Conservation (phyloP, 2,888 invertebrate genomes). For the Gymnoscelis rufifasciata region DNA sequence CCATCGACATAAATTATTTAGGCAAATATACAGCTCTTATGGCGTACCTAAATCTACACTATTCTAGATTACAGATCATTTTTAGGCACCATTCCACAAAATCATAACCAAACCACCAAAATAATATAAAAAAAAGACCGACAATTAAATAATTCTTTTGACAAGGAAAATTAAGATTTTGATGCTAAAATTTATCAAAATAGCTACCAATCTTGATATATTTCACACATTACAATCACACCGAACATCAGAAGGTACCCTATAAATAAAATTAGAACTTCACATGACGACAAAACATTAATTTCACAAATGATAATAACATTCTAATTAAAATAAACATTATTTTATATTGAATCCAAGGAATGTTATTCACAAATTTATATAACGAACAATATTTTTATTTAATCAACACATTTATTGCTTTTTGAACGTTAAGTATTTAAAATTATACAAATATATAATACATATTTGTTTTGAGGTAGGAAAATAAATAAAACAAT, state of each 20-base stretch:
- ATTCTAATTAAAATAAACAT: neutral
- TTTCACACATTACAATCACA: neutral
- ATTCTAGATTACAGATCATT: conserved; percentile 38
- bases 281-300: conserved; percentile 3
- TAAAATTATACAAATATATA: too few relatives aligned
- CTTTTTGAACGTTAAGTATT: neutral
- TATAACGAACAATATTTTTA: neutral
- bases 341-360: conserved; percentile 10
- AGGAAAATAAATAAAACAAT: too few relatives aligned
- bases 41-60: conserved; percentile 37
- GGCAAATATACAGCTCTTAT: conserved; percentile 61
- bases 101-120: conserved; percentile 21
- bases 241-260: neutral
- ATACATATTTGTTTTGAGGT: too few relatives aligned
- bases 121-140: neutral
- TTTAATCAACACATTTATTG: too few relatives aligned
- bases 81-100: conserved; percentile 63
- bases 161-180: neutral
- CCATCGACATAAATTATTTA: conserved; percentile 67
- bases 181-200: neutral
- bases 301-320: conserved; percentile 5
- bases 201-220: conserved; percentile 3
- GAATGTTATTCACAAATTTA: conserved; percentile 26
- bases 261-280: conserved; percentile 1
- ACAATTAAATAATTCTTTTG: neutral